Evolutionary conservation across 2,888 invertebrate species (phyloP).

Genomic region (Volucella zonaria): DNA sequence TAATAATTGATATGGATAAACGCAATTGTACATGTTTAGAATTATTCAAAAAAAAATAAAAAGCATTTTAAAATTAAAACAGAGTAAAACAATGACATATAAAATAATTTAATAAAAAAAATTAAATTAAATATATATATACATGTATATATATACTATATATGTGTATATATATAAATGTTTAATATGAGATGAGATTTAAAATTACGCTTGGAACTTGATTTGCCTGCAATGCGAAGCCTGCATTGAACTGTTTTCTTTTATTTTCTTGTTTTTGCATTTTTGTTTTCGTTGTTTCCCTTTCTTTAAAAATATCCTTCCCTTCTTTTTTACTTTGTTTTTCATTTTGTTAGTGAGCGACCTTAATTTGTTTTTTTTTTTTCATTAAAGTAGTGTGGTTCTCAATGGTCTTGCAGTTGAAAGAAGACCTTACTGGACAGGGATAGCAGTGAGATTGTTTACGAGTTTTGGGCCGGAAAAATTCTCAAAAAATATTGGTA

Average conservation of each 20-base stretch:
- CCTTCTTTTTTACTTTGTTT: neutral
- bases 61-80: slow-evolving; percentile 19
- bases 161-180: neutral
- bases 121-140: slow-evolving; percentile 28
- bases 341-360: slow-evolving; percentile 24
- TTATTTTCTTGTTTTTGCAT: slow-evolving; percentile 27
- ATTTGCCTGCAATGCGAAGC: slow-evolving; percentile 57
- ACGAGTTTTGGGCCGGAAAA: too few relatives aligned
- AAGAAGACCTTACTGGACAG: neutral
- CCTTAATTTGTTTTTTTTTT: slow-evolving; percentile 12
- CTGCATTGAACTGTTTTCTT: slow-evolving; percentile 41
- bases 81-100: slow-evolving; percentile 43
- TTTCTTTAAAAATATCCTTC: neutral
- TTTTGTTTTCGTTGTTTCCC: slow-evolving; percentile 7
- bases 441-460: too few relatives aligned
- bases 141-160: neutral
- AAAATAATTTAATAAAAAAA: slow-evolving; percentile 46
- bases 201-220: slow-evolving; percentile 72
- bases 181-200: slow-evolving; percentile 67
- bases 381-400: neutral
- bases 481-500: too few relatives aligned
- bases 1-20: slow-evolving; percentile 18
- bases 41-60: slow-evolving; percentile 24
- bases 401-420: neutral
- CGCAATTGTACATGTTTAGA: slow-evolving; percentile 61